Evolutionary conservation across 2,888 invertebrate genomes (phyloP).

Genomic region (Apamea monoglypha): DNA sequence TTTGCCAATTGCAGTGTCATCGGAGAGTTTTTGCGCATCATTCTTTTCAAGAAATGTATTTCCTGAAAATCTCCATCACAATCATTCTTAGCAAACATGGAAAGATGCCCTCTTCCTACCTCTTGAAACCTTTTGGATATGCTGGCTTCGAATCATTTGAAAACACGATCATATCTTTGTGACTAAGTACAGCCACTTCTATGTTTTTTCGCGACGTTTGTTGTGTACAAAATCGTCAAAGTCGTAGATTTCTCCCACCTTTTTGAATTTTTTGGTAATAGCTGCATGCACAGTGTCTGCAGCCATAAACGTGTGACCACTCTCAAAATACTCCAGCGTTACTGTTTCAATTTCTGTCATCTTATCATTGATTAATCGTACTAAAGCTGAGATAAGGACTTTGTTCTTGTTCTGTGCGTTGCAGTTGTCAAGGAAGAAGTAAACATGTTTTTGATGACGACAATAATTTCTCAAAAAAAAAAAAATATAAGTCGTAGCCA

Average conservation of each 20-base stretch:
- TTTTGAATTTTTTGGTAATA: not conserved
- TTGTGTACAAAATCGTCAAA: conserved; percentile 10
- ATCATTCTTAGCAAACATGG: conserved; percentile 2
- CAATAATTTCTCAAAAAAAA: conserved; percentile 1
- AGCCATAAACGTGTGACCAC: conserved; percentile 1
- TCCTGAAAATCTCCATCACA: conserved; percentile 3
- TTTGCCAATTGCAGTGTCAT: too few relatives aligned
- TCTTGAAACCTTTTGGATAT: conserved; percentile 1
- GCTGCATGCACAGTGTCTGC: conserved; percentile 5
- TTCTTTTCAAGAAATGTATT: not conserved
- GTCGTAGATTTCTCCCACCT: not conserved
- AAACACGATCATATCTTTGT: not conserved
- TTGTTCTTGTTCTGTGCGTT: conserved; percentile 2
- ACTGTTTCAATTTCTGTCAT: not conserved
- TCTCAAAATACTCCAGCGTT: conserved; percentile 1
- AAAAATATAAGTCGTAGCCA: too few relatives aligned
- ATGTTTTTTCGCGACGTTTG: not conserved
- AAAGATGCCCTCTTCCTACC: not conserved
- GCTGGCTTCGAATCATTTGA: not conserved
- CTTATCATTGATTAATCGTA: conserved; percentile 10
- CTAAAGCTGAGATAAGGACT: not conserved
- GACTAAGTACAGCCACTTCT: not conserved
- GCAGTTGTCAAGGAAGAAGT: conserved; percentile 1
- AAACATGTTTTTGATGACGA: not conserved
- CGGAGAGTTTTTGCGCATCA: too few relatives aligned